Evolutionary conservation across 1,140 invertebrate species (phyloP).

Genomic region (Drosophila fuyamai): DNA sequence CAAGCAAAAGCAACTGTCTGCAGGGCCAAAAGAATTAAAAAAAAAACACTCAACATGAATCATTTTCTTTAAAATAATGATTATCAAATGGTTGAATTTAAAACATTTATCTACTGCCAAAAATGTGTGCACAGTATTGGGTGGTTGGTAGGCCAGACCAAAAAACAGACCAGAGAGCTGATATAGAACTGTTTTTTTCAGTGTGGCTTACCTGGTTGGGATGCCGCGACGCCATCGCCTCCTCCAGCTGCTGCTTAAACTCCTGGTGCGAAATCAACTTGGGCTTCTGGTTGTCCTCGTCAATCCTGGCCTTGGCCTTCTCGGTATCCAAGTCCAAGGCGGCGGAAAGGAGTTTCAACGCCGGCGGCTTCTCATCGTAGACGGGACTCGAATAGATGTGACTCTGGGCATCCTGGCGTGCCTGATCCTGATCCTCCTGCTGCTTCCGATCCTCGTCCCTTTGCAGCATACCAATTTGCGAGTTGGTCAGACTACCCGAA

Average conservation of each 20-base stretch:
- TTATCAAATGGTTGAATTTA: too few species aligned
- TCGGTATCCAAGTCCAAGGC: conserved; percentile 27
- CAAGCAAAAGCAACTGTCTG: too few species aligned
- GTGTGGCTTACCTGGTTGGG: neutral
- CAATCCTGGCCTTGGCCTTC: conserved; percentile 4
- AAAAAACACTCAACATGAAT: too few species aligned
- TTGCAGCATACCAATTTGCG: conserved; percentile 70
- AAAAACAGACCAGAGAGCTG: too few species aligned
- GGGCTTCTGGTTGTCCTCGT: conserved; percentile 36
- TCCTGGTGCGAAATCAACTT: conserved; percentile 77
- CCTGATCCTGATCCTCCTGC: conserved; percentile 29
- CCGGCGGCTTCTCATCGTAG: conserved; percentile 73
- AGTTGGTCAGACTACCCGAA: conserved; percentile 69
- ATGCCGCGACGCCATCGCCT: conserved; percentile 57
- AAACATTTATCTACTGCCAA: too few species aligned
- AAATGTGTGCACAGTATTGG: too few species aligned
- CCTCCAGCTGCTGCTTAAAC: conserved; percentile 76
- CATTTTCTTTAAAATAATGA: too few species aligned
- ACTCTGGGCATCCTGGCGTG: conserved; percentile 76
- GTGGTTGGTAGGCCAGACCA: too few species aligned
- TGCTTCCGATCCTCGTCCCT: conserved; percentile 32
- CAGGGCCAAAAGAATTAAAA: too few species aligned
- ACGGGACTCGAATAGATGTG: conserved; percentile 83
- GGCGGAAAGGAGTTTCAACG: conserved; percentile 60
- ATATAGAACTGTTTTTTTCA: neutral